Conservation (phyloP, 2,888 invertebrate species). For the Phyllotreta striolata region DNA sequence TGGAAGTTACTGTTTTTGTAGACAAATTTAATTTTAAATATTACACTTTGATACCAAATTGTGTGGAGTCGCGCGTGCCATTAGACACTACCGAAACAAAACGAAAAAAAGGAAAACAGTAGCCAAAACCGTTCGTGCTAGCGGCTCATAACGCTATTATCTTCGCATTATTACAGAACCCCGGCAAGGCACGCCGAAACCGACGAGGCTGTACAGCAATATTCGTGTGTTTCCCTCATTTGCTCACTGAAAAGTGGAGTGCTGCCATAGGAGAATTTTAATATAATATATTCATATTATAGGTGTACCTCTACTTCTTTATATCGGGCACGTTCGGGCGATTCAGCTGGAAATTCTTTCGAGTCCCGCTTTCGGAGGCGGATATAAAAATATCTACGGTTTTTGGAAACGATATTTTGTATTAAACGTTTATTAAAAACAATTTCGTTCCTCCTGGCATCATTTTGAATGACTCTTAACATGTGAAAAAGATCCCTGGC, state of each 20-base stretch:
- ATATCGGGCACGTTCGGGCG: slow-evolving; percentile 21
- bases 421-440: too few species aligned
- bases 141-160: slow-evolving; percentile 28
- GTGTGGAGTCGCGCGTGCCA: neutral
- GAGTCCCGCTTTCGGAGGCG: neutral
- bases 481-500: too few species aligned
- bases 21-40: too few species aligned
- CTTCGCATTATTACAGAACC: slow-evolving; percentile 25
- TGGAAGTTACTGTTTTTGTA: too few species aligned
- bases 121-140: slow-evolving; percentile 26
- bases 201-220: slow-evolving; percentile 9
- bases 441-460: too few species aligned
- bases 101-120: slow-evolving; percentile 4
- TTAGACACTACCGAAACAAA: neutral
- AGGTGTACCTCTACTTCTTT: slow-evolving; percentile 15
- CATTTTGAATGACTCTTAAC: too few species aligned
- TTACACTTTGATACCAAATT: too few species aligned
- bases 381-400: neutral
- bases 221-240: slow-evolving; percentile 28
- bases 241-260: slow-evolving; percentile 22
- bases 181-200: slow-evolving; percentile 13
- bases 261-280: slow-evolving; percentile 23
- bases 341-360: slow-evolving; percentile 19
- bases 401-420: too few species aligned
- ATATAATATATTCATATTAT: slow-evolving; percentile 27